Percentiles rank a stretch among this genome's conserved stretches.
Evolutionary conservation across 23 tunicate species (phyloP).

Genomic region (Ciona savignyi): DNA sequence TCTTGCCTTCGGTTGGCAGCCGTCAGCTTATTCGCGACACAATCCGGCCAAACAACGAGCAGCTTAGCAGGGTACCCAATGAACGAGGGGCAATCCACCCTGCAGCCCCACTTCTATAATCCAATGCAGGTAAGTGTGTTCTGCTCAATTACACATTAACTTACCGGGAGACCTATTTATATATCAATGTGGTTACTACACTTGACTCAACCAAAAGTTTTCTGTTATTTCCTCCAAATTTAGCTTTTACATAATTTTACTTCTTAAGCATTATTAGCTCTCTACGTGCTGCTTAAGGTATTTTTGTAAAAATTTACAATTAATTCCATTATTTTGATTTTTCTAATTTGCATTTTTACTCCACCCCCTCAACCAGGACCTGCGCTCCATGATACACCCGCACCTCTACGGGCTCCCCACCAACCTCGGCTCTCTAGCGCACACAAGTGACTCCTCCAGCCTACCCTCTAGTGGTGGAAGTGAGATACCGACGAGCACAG

Average conservation of each 20-base stretch:
- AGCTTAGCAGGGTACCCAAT: conserved; percentile 4
- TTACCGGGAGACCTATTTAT: too few relatives aligned
- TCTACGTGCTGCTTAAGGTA: too few relatives aligned
- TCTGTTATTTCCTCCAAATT: too few relatives aligned
- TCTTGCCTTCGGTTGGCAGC: conserved; percentile 34
- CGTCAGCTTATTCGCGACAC: conserved; percentile 41
- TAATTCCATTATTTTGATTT: too few relatives aligned
- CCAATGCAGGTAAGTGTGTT: conserved; percentile 32
- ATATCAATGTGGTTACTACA: too few relatives aligned
- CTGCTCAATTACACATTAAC: too few relatives aligned
- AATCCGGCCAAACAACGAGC: conserved; percentile 20
- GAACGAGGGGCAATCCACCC: background rate
- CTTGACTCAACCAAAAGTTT: too few relatives aligned
- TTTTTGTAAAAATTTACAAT: too few relatives aligned
- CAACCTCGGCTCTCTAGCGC: background rate
- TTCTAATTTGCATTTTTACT: too few relatives aligned
- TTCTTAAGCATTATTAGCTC: too few relatives aligned
- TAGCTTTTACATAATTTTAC: too few relatives aligned
- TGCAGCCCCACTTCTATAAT: conserved; percentile 19
- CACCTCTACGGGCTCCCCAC: conserved; percentile 48
- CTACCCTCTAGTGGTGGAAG: background rate
- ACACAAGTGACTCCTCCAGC: background rate
- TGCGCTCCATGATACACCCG: conserved; percentile 40
- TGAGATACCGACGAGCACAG: background rate
- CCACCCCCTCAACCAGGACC: conserved; percentile 14